phyloP scores from a whole-genome alignment of 2,797 vertebrate species.

The Tapirus indicus region DNA sequence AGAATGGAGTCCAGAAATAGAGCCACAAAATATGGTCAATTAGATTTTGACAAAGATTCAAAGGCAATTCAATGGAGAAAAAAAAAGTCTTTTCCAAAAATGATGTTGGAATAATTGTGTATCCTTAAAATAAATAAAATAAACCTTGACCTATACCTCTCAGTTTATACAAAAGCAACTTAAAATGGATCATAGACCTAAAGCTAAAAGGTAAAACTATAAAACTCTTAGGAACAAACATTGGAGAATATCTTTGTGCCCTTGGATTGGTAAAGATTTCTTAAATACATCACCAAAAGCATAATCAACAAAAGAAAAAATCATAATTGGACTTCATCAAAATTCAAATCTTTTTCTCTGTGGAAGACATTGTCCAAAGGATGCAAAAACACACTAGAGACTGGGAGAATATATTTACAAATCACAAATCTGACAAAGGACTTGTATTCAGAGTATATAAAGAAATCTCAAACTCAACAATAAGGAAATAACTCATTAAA shows the following conservation, averaged over 20 bases:
- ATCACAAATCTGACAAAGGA: neutral
- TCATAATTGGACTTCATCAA: neutral
- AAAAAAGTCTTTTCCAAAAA: neutral
- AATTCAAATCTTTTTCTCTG: neutral
- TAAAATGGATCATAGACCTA: neutral
- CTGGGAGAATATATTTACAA: neutral
- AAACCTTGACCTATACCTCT: neutral
- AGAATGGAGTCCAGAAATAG: neutral
- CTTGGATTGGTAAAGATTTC: neutral
- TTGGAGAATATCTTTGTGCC: neutral
- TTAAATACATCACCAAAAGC: neutral
- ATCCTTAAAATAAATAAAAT: neutral
- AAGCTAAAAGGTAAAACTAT: neutral
- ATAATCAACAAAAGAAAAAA: neutral
- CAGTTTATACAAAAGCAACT: neutral
- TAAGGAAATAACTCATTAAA: neutral
- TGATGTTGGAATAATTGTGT: neutral
- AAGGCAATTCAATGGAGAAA: neutral
- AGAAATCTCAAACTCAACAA: neutral
- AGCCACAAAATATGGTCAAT: neutral
- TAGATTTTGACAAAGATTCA: neutral
- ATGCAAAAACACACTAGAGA: neutral
- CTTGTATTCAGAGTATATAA: neutral
- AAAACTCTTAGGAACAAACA: neutral
- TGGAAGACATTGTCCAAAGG: neutral